phyloP scores from a whole-genome alignment of 2,797 vertebrate genomes.

The Enteromius afrohamiltoni region DNA sequence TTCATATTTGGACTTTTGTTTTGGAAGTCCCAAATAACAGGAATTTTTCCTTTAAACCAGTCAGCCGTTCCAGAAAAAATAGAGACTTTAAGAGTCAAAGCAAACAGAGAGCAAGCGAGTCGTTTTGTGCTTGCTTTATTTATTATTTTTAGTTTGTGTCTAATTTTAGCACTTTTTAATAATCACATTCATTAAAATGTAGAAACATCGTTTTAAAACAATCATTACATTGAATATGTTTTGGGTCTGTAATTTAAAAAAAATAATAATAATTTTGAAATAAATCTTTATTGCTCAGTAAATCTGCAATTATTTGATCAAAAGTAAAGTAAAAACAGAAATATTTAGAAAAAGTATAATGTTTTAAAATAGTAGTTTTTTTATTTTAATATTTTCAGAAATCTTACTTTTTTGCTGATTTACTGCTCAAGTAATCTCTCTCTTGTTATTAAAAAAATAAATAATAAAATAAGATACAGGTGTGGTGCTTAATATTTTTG shows the following conservation, averaged over 20 bases:
- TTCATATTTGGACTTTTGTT: conserved; percentile 27
- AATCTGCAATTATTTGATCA: not conserved
- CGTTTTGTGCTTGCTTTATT: not conserved
- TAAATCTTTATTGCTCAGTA: not conserved
- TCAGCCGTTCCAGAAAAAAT: conserved; percentile 65
- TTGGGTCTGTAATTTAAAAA: not conserved
- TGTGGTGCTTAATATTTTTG: not conserved
- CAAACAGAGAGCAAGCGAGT: not conserved
- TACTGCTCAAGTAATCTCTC: not conserved
- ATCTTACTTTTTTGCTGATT: not conserved
- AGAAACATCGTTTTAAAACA: not conserved
- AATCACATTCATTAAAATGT: not conserved
- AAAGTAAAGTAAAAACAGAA: not conserved
- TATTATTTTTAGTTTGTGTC: not conserved
- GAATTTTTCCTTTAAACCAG: not conserved
- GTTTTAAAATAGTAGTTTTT: not conserved
- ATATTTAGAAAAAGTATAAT: not conserved
- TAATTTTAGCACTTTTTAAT: not conserved
- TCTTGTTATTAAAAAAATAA: not conserved
- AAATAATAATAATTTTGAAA: too few species aligned
- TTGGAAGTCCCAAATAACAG: not conserved
- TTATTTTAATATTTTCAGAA: not conserved
- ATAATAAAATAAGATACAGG: too few species aligned
- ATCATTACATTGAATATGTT: not conserved
- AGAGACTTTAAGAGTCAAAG: conserved; percentile 26